A percentile compares a stretch with the other conserved stretches of the same genome.
Evolutionary conservation across 2,888 invertebrate genomes (phyloP).

Genomic region (Campoplex capitator): DNA sequence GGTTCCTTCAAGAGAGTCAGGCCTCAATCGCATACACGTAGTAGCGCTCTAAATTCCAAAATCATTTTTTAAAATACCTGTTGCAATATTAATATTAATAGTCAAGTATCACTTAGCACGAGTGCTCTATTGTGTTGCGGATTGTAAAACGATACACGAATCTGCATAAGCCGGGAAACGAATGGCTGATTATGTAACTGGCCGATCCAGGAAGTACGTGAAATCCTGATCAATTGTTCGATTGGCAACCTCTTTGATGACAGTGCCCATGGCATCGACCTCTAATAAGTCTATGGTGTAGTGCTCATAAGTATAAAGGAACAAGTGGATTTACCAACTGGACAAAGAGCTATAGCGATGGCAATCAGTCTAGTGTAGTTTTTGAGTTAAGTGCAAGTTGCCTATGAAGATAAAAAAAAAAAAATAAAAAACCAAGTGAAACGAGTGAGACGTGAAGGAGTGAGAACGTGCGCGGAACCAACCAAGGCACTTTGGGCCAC

Average conservation of each 20-base stretch:
- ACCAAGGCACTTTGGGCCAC: conserved; percentile 57
- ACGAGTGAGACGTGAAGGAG: conserved; percentile 40
- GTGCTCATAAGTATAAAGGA: conserved; percentile 23
- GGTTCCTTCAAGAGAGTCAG: conserved; percentile 40
- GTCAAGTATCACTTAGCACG: conserved; percentile 37
- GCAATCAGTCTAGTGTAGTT: conserved; percentile 41
- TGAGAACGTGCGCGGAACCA: conserved; percentile 44
- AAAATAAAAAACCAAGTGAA: neutral
- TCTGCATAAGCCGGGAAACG: conserved; percentile 1
- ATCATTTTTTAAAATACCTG: neutral
- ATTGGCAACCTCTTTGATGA: conserved; percentile 7
- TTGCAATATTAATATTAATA: conserved; percentile 28
- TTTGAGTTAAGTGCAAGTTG: conserved; percentile 29
- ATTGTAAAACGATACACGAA: neutral
- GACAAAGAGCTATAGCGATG: conserved; percentile 27
- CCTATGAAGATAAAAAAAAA: neutral
- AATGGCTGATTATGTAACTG: neutral
- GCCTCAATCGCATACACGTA: conserved; percentile 12
- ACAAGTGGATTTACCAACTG: conserved; percentile 20
- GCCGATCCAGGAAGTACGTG: neutral
- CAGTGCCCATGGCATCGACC: conserved; percentile 5
- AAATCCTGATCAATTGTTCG: neutral
- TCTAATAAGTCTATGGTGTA: neutral
- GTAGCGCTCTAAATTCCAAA: neutral
- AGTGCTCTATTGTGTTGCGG: conserved; percentile 39